Conservation (phyloP, 2,888 invertebrate genomes). For the Blastobasis lacticolella region DNA sequence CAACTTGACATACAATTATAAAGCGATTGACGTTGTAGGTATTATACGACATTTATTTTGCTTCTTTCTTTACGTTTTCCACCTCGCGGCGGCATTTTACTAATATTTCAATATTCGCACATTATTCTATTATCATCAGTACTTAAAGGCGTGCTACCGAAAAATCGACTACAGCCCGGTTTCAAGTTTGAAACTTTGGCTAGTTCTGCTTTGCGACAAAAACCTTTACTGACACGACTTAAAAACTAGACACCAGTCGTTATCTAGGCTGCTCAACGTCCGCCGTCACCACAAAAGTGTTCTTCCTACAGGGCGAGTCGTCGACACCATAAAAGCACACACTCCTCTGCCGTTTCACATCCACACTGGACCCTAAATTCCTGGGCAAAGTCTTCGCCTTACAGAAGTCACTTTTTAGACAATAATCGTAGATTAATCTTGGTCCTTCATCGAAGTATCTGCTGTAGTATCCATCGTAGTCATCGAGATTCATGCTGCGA, state of each 20-base stretch:
- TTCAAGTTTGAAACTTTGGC: no score
- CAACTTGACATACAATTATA: no score
- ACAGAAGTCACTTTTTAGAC: conserved; percentile 58
- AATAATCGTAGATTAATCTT: conserved; percentile 54
- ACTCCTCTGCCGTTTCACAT: conserved; percentile 38
- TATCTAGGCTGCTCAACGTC: conserved; percentile 60
- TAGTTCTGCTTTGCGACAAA: no score
- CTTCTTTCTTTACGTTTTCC: no score
- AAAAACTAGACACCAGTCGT: conserved; percentile 25
- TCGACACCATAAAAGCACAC: conserved; percentile 54
- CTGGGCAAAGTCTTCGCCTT: conserved; percentile 56
- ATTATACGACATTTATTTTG: no score
- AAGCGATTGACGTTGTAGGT: no score
- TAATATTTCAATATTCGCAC: no score
- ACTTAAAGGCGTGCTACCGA: no score
- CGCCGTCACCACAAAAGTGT: conserved; percentile 48
- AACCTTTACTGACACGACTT: not conserved
- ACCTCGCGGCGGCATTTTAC: no score
- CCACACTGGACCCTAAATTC: conserved; percentile 50
- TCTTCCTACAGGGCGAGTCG: conserved; percentile 31
- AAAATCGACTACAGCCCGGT: no score
- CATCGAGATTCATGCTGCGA: conserved; percentile 48
- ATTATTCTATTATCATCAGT: no score
- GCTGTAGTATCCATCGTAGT: conserved; percentile 56
- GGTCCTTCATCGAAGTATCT: conserved; percentile 56